Base-by-base conservation (phyloP, 2,888 invertebrate species). In the Dryococelus australis region DNA sequence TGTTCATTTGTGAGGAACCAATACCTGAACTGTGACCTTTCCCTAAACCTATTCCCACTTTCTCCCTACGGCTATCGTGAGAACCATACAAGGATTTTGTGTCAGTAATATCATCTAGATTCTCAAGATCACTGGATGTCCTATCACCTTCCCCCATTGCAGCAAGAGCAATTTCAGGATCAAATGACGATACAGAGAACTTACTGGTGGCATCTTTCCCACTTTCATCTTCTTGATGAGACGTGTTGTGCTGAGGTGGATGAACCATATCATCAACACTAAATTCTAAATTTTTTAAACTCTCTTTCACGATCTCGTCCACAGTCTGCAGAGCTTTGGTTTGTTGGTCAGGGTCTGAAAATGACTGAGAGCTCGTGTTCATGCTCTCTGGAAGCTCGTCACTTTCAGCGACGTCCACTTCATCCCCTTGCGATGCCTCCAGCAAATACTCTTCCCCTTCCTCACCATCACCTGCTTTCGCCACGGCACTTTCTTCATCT, bases 251-350 rank as follows among this genome's bases (percentile, higher is more conserved):
- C 20, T 53, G 28, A 78, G 28, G 65, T 20, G 85, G 43, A 43
- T 83, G 87, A 84, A 53, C 47, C 43, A 84, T 53, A 28, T 27
- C 47, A 51, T 28, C 53, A 24, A 43, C 43, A 13, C 24, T 83
- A 27, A 83, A 83, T 24, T 83, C 35, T 26, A 89, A 85, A 78
- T 88, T 89, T 51, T 89, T 87, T 65, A 89, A 87, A 65, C 88
- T 84, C 28, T 88, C 89, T 16, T 89, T 89, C 53, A 89, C 87
- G 28, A 89, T 88, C 47, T 88, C 89, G 84, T 89, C 88, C 0
- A 88, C 88, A 10, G 87, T 87, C 28, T 87, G 84, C 28, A 87
- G 26, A 20, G 86, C 89, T 43, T 87, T 84, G 20, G 87, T 78
- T 3, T 87, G 87, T 27, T 87, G 87, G 28, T 87, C 87, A 13